Percentiles rank a stretch among this genome's conserved stretches.
Conservation (phyloP, 2,113 vertebrate genomes). For the Lynx canadensis region DNA sequence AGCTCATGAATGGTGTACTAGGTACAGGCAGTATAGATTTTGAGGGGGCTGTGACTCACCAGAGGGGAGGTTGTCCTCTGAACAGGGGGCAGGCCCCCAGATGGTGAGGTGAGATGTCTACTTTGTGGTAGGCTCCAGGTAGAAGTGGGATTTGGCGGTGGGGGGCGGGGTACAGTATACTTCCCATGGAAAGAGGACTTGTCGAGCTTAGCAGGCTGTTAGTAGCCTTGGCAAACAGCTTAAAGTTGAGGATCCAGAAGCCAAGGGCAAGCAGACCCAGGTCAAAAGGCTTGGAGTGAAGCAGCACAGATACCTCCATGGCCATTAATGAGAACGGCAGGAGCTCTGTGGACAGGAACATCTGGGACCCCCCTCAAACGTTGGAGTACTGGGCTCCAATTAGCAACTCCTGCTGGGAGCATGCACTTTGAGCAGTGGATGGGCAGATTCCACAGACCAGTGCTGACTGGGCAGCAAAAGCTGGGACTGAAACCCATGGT, state of each 20-base stretch:
- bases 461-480: not conserved
- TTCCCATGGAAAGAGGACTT: not conserved
- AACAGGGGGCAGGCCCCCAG: not conserved
- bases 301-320: not conserved
- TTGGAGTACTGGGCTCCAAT: not conserved
- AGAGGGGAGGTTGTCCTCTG: not conserved
- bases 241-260: not conserved
- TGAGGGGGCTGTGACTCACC: not conserved
- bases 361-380: not conserved
- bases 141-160: not conserved
- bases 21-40: not conserved
- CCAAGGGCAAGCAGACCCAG: not conserved
- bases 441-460: too few relatives aligned
- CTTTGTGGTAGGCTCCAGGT: not conserved
- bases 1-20: not conserved
- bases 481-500: not conserved
- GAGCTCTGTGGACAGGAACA: not conserved
- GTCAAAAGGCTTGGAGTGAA: not conserved
- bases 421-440: not conserved
- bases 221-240: not conserved
- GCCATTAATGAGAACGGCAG: not conserved
- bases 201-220: not conserved
- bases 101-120: not conserved
- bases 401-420: not conserved
- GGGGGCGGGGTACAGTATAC: accelerated